Evolutionary conservation across 23 tunicate species (phyloP).

Genomic region (Botrylloides violaceus): DNA sequence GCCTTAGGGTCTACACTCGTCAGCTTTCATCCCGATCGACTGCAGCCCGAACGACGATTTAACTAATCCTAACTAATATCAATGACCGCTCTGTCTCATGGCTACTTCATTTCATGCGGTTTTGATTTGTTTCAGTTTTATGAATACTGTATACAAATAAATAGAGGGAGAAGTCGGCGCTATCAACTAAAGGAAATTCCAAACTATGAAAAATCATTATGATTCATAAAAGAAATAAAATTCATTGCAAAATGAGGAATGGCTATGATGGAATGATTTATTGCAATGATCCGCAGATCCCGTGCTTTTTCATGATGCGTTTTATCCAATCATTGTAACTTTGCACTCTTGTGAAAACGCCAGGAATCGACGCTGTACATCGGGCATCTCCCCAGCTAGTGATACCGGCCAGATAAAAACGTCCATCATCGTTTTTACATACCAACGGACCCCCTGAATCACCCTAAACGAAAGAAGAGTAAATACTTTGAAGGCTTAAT

Average conservation of each 20-base stretch:
- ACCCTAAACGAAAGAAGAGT: too few relatives aligned
- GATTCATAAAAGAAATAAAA: not conserved
- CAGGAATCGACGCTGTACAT: conserved; percentile 58
- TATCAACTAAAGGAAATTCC: not conserved
- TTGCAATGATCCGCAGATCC: not conserved
- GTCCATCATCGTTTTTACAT: conserved; percentile 34
- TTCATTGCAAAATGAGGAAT: not conserved
- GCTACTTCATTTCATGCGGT: too few relatives aligned
- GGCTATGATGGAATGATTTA: not conserved
- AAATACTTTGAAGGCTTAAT: too few relatives aligned
- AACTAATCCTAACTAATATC: too few relatives aligned
- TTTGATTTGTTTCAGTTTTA: not conserved
- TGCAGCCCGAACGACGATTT: too few relatives aligned
- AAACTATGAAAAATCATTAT: not conserved
- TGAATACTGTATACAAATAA: not conserved
- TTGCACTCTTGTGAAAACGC: conserved; percentile 74
- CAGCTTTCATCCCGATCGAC: too few relatives aligned
- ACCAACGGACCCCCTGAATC: conserved; percentile 90
- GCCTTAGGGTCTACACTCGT: too few relatives aligned
- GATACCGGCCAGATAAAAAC: conserved; percentile 55
- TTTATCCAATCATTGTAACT: conserved; percentile 60
- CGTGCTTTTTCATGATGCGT: conserved; percentile 29
- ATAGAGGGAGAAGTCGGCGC: not conserved
- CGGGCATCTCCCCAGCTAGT: conserved; percentile 88
- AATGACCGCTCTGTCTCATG: too few relatives aligned